These are phyloP conservation scores for Phylloscopus collybita DNA, from an alignment of 2,797 vertebrate species.

Conservation along the genomic window DNA sequence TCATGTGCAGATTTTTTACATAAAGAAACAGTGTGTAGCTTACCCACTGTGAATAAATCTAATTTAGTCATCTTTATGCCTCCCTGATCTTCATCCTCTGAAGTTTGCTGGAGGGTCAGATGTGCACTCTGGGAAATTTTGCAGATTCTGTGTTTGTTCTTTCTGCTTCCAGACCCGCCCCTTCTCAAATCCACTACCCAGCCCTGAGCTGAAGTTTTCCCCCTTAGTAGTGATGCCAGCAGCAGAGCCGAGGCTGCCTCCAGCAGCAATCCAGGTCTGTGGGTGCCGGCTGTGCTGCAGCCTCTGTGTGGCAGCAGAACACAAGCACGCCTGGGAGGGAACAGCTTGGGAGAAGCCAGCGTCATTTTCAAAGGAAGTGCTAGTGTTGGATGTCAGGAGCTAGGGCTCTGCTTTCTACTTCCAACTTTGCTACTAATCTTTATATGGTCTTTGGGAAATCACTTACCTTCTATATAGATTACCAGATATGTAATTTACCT, in stretches of 20 bases:
- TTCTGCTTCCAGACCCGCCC: background rate
- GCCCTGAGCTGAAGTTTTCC: background rate
- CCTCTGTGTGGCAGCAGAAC: slow-evolving; percentile 62
- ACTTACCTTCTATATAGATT: background rate
- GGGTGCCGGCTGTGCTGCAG: background rate
- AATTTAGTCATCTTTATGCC: slow-evolving; percentile 75
- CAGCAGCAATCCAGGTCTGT: background rate
- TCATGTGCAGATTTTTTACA: slow-evolving; percentile 73
- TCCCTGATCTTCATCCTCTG: slow-evolving; percentile 62
- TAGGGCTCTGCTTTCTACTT: background rate
- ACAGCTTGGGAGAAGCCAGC: background rate
- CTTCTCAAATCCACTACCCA: background rate
- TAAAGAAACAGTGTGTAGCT: slow-evolving; percentile 70
- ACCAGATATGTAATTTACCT: background rate
- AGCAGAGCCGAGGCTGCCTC: background rate
- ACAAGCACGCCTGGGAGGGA: background rate
- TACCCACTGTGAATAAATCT: slow-evolving; percentile 77
- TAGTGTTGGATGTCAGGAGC: background rate
- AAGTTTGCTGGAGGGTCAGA: slow-evolving; percentile 69
- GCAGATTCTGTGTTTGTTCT: slow-evolving; percentile 30
- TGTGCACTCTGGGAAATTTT: slow-evolving; percentile 60
- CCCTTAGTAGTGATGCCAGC: background rate
- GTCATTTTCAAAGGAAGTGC: background rate
- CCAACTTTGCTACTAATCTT: slow-evolving; percentile 9
- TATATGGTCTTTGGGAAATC: slow-evolving; percentile 9